Evolutionary conservation across 2,113 vertebrate genomes (phyloP).

Genomic region (Struthio camelus): DNA sequence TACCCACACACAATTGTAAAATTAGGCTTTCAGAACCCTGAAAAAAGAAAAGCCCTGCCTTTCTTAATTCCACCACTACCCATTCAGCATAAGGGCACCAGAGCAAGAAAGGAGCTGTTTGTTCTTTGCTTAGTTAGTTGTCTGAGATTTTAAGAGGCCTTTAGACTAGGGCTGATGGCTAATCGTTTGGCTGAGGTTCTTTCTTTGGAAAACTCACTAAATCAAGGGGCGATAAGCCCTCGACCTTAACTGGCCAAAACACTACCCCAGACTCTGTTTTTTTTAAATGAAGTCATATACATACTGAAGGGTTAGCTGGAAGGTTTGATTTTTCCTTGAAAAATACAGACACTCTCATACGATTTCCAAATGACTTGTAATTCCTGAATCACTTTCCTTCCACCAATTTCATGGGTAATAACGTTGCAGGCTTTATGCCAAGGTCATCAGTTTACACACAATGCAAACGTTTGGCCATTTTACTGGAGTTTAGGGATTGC

Average conservation of each 20-base stretch:
- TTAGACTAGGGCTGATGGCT: not conserved
- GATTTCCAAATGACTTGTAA: constrained; percentile 36
- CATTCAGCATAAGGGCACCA: not conserved
- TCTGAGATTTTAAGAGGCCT: not conserved
- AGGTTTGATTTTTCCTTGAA: constrained; percentile 50
- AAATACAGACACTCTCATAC: not conserved
- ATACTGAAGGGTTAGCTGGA: not conserved
- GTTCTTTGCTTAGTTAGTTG: not conserved
- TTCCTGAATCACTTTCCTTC: constrained; percentile 55
- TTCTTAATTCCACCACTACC: not conserved
- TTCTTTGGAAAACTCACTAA: not conserved
- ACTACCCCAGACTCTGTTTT: not conserved
- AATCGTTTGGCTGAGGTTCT: not conserved
- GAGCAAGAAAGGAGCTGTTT: not conserved
- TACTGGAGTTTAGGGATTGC: constrained; percentile 42
- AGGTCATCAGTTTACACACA: constrained; percentile 58
- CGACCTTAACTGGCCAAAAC: not conserved
- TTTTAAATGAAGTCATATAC: not conserved
- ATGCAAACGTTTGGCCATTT: constrained; percentile 49
- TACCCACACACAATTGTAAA: not conserved
- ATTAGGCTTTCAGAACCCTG: not conserved
- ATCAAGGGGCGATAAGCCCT: not conserved
- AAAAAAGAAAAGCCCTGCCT: not conserved
- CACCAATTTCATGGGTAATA: constrained; percentile 44
- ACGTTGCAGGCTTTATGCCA: constrained; percentile 47